A percentile compares a stretch with the other conserved stretches of the same genome.
Evolutionary conservation across 2,113 vertebrate genomes (phyloP).

Genomic region (Hemiprocne comata): DNA sequence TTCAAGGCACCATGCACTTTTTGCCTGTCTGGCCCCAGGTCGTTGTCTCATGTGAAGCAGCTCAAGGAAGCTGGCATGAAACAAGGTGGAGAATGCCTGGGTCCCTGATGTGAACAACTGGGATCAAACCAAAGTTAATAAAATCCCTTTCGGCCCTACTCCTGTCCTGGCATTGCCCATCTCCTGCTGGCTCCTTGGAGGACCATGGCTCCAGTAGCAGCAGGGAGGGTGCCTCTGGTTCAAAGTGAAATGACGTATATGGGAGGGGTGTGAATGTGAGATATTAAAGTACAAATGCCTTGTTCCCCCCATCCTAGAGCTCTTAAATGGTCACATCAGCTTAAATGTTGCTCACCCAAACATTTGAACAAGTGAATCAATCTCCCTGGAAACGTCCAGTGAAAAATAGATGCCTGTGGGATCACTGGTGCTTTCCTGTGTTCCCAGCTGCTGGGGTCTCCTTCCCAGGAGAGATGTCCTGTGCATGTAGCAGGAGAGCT

Average conservation of each 20-base stretch:
- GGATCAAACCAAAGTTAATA: not conserved
- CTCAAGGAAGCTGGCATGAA: not conserved
- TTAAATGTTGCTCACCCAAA: not conserved
- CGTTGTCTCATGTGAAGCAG: fast-evolving
- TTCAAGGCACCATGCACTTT: not conserved
- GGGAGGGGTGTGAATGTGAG: not conserved
- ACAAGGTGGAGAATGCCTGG: not conserved
- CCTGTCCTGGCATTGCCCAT: not conserved
- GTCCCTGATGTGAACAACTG: not conserved
- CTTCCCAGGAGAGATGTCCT: not conserved
- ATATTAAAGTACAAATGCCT: not conserved
- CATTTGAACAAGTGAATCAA: not conserved
- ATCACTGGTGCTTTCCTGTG: not conserved
- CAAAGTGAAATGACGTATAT: fast-evolving
- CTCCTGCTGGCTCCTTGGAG: not conserved
- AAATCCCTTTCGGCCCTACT: not conserved
- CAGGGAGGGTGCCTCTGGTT: not conserved
- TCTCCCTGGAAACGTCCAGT: not conserved
- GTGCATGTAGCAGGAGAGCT: not conserved
- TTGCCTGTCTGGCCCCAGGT: not conserved
- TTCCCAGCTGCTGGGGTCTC: not conserved
- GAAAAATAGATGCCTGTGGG: not conserved
- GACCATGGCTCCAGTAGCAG: not conserved
- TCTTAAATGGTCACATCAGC: not conserved
- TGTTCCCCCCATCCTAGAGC: not conserved